These are phyloP conservation scores for Aviceda subcristata DNA, from an alignment of 2,113 vertebrate genomes.

Conservation along the genomic window DNA sequence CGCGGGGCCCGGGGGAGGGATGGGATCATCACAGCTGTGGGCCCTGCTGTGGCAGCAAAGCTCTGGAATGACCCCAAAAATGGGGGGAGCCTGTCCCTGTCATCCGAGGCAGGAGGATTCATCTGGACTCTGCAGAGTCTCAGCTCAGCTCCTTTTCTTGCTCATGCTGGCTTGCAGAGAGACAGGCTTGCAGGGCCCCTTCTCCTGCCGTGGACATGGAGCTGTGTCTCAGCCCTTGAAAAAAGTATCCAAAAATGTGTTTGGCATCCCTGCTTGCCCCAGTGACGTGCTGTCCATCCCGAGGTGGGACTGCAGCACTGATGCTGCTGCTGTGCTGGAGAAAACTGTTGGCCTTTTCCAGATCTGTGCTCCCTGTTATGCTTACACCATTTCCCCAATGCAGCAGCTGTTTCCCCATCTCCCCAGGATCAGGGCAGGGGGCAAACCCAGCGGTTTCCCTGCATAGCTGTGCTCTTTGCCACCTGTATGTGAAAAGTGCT, in stretches of 20 bases:
- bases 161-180: accelerated
- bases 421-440: too few relatives aligned
- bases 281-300: not conserved
- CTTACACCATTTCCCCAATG: not conserved
- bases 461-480: not conserved
- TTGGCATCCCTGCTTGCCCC: not conserved
- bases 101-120: not conserved
- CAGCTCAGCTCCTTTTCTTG: not conserved
- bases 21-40: accelerated
- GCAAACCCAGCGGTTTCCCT: accelerated
- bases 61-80: not conserved
- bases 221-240: not conserved
- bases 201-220: not conserved
- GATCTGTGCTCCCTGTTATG: not conserved
- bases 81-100: not conserved
- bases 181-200: not conserved
- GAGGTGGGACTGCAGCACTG: not conserved
- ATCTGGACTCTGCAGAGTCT: too few relatives aligned
- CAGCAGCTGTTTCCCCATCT: not conserved
- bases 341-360: not conserved
- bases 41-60: not conserved
- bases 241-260: accelerated
- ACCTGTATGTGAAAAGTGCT: accelerated
- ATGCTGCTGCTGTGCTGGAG: not conserved
- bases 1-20: too few relatives aligned